Evolutionary conservation across 2,113 vertebrate species (phyloP).

Genomic region (Gobius niger): DNA sequence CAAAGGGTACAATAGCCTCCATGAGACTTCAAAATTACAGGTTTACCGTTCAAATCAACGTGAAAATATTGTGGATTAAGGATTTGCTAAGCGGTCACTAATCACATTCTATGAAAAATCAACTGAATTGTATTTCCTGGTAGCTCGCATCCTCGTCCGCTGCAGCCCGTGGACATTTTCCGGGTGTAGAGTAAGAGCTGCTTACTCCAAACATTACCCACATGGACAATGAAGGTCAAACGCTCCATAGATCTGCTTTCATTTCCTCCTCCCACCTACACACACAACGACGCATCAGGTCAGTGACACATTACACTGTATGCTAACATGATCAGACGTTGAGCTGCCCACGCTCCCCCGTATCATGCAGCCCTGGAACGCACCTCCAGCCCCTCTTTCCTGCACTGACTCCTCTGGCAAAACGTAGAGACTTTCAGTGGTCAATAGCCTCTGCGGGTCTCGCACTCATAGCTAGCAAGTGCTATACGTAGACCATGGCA

Average conservation of each 20-base stretch:
- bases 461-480: too few species aligned
- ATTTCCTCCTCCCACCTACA: background rate
- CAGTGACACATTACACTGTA: background rate
- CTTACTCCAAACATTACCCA: background rate
- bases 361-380: background rate
- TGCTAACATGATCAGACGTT: conserved; percentile 16
- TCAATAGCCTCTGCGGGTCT: background rate
- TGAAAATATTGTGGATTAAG: background rate
- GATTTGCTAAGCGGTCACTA: background rate
- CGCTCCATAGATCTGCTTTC: conserved; percentile 5
- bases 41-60: too few species aligned
- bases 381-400: background rate
- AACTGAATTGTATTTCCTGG: background rate
- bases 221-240: conserved; percentile 7
- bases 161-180: conserved; percentile 3
- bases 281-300: conserved; percentile 1
- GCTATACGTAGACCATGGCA: too few species aligned
- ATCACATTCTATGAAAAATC: background rate
- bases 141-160: background rate
- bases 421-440: background rate
- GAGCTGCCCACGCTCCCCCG: background rate
- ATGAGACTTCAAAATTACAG: too few species aligned
- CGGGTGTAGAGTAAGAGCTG: background rate
- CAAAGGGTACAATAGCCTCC: too few species aligned
- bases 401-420: background rate